phyloP scores from a whole-genome alignment of 92 coral and sea anemone genomes.

The Scolanthus callimorphus region DNA sequence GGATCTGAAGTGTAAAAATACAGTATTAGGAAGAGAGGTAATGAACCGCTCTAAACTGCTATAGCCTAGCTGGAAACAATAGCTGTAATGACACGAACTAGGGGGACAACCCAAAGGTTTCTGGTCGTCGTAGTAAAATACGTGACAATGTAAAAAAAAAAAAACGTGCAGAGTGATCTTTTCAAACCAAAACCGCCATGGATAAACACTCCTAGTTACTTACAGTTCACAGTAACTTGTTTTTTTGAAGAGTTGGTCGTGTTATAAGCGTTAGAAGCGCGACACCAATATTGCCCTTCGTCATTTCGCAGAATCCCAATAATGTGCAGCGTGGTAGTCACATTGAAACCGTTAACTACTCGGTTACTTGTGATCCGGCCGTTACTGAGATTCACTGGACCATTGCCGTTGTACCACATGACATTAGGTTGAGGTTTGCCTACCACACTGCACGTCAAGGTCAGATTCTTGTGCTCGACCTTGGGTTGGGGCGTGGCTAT shows the following conservation, averaged over 20 bases:
- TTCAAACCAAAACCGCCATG: background rate
- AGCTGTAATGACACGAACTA: background rate
- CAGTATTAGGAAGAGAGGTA: no score
- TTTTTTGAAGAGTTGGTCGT: background rate
- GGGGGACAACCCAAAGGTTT: no score
- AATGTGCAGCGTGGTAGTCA: no score
- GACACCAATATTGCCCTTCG: conserved; percentile 9
- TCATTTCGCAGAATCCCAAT: background rate
- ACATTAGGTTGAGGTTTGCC: conserved; percentile 1
- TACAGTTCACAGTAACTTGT: conserved; percentile 3
- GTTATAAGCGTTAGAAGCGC: background rate
- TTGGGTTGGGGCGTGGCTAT: no score
- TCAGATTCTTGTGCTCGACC: background rate
- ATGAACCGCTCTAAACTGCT: no score
- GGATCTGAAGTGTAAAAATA: background rate
- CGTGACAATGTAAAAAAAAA: no score
- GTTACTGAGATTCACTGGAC: no score
- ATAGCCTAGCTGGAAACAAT: no score
- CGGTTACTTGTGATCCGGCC: no score
- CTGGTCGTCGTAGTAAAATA: no score
- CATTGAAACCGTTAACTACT: no score
- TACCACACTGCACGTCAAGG: conserved; percentile 3
- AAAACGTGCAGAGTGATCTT: no score
- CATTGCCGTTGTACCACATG: background rate
- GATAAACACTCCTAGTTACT: background rate